phyloP scores from a whole-genome alignment of 2,113 vertebrate genomes.

The Crotophaga sulcirostris region DNA sequence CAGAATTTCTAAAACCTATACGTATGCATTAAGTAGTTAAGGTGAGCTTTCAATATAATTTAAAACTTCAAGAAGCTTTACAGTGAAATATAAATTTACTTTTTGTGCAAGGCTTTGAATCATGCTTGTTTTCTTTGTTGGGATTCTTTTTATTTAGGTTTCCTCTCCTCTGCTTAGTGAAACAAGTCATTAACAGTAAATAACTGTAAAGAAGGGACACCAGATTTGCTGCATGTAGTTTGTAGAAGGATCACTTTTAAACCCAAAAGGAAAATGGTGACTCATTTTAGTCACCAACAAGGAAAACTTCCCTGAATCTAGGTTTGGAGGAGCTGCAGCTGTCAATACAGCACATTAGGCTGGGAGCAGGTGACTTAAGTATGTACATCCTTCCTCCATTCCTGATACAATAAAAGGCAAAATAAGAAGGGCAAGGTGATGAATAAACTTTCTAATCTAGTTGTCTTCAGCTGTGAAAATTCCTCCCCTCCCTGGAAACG shows the following conservation, averaged over 20 bases:
- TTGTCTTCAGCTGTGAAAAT: not conserved
- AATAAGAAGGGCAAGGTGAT: not conserved
- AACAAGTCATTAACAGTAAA: slow-evolving; percentile 6
- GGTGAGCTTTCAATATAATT: not conserved
- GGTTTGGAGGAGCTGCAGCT: not conserved
- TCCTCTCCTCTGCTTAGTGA: not conserved
- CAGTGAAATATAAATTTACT: not conserved
- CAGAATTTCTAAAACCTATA: not conserved
- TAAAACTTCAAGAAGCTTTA: not conserved
- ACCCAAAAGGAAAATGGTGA: not conserved
- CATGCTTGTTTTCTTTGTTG: not conserved
- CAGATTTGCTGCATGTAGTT: not conserved
- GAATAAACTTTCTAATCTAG: not conserved
- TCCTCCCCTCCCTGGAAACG: accelerated
- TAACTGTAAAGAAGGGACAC: not conserved
- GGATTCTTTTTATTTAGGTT: not conserved
- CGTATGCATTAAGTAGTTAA: not conserved
- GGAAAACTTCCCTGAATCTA: not conserved
- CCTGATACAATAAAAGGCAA: not conserved
- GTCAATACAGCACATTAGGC: not conserved
- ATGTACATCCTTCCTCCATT: not conserved
- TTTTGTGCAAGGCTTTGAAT: not conserved
- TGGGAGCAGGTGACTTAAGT: not conserved
- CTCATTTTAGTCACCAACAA: not conserved
- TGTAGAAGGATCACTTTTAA: not conserved